Percentiles rank a stretch among this genome's conserved stretches.
These are phyloP conservation scores for Bufo gargarizans DNA, from an alignment of 2,113 vertebrate species.

Conservation along the genomic window DNA sequence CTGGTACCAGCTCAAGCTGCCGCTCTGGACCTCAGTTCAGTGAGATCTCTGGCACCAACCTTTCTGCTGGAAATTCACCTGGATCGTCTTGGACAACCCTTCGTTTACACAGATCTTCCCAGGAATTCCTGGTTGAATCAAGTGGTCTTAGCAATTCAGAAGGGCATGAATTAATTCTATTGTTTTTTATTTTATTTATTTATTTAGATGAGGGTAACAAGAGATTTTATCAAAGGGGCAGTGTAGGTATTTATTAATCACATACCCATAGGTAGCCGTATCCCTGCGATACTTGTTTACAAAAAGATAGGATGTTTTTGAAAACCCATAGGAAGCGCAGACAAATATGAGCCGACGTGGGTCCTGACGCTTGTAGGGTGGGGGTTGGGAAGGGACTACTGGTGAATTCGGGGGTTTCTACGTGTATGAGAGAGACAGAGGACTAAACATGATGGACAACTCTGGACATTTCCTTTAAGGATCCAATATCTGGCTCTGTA, in stretches of 20 bases:
- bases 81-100: not conserved
- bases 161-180: not conserved
- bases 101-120: slow-evolving; percentile 29
- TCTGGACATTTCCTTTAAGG: not conserved
- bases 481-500: not conserved
- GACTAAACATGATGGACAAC: not conserved
- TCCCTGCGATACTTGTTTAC: slow-evolving; percentile 31
- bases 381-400: not conserved
- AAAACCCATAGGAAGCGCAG: not conserved
- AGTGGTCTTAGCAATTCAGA: slow-evolving; percentile 42
- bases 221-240: not conserved
- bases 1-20: not conserved
- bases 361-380: not conserved
- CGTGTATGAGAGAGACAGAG: slow-evolving; percentile 4
- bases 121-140: slow-evolving; percentile 42
- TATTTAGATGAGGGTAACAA: not conserved
- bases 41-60: slow-evolving; percentile 4
- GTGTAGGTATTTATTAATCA: slow-evolving; percentile 1
- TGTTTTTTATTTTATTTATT: not conserved
- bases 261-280: not conserved
- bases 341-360: not conserved
- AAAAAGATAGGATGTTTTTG: slow-evolving; percentile 1
- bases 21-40: not conserved
- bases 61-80: slow-evolving; percentile 28
- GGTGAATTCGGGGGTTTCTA: not conserved